Evolutionary conservation across 2,888 invertebrate genomes (phyloP), one percentile per base, ranked within the genome.

Genomic region (Cyclophora punctaria): DNA sequence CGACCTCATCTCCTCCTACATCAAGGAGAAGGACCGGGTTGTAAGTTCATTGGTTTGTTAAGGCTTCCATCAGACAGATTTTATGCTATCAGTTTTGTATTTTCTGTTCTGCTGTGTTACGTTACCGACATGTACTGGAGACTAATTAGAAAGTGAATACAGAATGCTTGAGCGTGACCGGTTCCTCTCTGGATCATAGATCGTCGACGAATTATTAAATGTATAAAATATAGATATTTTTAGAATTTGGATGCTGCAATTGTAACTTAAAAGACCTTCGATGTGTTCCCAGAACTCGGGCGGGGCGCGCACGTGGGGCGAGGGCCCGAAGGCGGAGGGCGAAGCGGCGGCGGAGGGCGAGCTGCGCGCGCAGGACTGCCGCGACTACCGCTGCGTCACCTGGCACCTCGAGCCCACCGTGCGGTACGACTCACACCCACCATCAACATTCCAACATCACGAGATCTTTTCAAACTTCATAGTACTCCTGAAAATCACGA

Each of bases 381-480:
- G 98, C 51, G 94, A 94, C 71, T 98, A 96, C 80, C 92, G 94
- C 69, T 98, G 98, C 81, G 94, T 96, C 81, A 96, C 97, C 0
- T 99, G 99, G 99, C 97, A 97, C 70, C 90, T 98, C 55, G 98
- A 98, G 77, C 98, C 98, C 33, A 97, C 96, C 35, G 96, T 97
- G 53, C 90, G 96, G 90, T 92, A 83, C 37, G 20, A 20, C 20
- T 2, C 20, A 2, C 62, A 68, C n/a, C 41, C 5, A 5, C 34
- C 20, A 20, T 20, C 20, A 1, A 44, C 33, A 37, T 34, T 42
- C 5, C 37, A 33, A 34, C 4, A 7, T n/a, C 48, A 2, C 7
- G n/a, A 7, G 45, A 40, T 95, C 33, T 33, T 45, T 33, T 20
- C 20, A 20, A 20, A 20, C 2, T 20, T 20, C 20, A 20, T 20